Evolutionary conservation across 2,113 vertebrate genomes (phyloP).

Genomic region (Tenebrosternarchus preto): DNA sequence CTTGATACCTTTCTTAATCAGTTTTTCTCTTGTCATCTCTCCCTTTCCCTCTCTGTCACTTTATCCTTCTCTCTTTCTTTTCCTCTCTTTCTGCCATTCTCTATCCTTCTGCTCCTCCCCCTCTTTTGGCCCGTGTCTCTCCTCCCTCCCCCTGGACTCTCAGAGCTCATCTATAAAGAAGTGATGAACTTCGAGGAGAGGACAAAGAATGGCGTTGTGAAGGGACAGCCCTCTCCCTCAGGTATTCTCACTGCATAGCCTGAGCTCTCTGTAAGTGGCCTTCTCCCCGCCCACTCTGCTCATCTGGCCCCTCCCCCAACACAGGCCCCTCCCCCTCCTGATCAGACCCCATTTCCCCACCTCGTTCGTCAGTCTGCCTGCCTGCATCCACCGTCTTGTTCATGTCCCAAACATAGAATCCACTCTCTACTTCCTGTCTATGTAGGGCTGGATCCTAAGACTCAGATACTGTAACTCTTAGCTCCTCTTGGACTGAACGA

Average conservation of each 20-base stretch:
- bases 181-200: slow-evolving; percentile 99
- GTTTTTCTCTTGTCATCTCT: background rate
- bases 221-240: slow-evolving; percentile 99
- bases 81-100: background rate
- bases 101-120: slow-evolving; percentile 58
- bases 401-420: slow-evolving; percentile 7
- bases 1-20: background rate
- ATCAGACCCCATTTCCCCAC: slow-evolving; percentile 30
- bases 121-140: background rate
- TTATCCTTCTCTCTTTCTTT: background rate
- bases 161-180: slow-evolving; percentile 99
- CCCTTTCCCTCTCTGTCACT: background rate
- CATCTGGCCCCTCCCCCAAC: slow-evolving; percentile 60
- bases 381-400: slow-evolving; percentile 22
- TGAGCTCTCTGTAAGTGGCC: slow-evolving; percentile 79
- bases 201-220: slow-evolving; percentile 98
- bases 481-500: background rate
- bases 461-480: background rate
- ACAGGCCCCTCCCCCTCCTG: slow-evolving; percentile 60
- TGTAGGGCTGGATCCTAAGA: background rate
- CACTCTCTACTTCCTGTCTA: background rate
- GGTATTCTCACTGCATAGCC: slow-evolving; percentile 94
- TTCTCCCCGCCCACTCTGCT: slow-evolving; percentile 64
- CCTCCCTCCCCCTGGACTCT: slow-evolving; percentile 32
- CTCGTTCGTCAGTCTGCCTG: background rate